phyloP scores from a whole-genome alignment of 2,113 vertebrate species.

The Mus pahari region DNA sequence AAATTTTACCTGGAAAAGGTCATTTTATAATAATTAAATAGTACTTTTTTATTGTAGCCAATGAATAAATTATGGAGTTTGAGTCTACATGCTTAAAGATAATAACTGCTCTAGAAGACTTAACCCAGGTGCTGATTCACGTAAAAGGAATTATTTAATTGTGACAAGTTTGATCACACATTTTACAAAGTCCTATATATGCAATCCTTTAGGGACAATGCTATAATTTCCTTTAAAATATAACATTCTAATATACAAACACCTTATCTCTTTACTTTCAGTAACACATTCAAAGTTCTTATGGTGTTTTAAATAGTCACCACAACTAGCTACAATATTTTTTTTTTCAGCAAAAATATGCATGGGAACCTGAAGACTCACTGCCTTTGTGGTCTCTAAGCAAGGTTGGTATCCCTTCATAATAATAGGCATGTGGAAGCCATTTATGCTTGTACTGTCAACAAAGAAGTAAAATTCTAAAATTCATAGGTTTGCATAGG shows the following conservation, averaged over 20 bases:
- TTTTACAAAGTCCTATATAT: background rate
- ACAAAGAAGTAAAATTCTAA: background rate
- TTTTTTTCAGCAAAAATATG: background rate
- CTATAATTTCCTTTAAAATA: background rate
- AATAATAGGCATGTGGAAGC: background rate
- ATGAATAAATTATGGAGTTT: background rate
- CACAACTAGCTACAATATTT: background rate
- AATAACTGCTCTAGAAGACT: background rate
- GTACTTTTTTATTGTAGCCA: background rate
- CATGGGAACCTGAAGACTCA: background rate
- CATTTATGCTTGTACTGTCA: background rate
- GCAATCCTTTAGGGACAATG: background rate
- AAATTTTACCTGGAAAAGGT: background rate
- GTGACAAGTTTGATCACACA: background rate
- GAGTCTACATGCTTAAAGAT: background rate
- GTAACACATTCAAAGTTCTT: background rate
- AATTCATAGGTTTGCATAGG: background rate
- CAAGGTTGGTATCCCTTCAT: background rate
- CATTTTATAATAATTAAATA: conserved; percentile 21
- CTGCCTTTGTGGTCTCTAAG: background rate
- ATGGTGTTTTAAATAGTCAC: background rate
- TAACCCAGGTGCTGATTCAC: background rate
- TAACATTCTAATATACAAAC: background rate
- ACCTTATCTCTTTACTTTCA: background rate
- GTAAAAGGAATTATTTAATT: background rate